These are phyloP conservation scores for Bubo bubo DNA, from an alignment of 2,113 vertebrate species.

Conservation along the genomic window DNA sequence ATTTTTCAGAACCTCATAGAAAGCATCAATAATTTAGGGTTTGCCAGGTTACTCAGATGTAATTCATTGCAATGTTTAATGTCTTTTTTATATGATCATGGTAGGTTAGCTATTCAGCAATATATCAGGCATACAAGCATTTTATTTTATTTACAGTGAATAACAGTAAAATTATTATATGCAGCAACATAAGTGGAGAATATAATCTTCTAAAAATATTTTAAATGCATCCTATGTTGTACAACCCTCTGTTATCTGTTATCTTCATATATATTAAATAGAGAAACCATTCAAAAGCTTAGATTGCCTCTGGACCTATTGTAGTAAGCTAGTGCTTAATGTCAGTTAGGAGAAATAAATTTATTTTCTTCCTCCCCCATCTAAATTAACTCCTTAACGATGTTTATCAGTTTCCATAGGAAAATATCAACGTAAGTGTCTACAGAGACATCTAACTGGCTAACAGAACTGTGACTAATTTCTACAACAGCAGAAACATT, in stretches of 20 bases:
- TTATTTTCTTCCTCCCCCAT: not conserved
- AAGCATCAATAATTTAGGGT: conserved; percentile 27
- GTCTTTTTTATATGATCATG: not conserved
- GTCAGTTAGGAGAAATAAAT: not conserved
- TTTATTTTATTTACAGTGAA: not conserved
- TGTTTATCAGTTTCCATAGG: not conserved
- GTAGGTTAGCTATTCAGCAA: not conserved
- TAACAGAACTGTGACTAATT: not conserved
- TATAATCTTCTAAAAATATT: not conserved
- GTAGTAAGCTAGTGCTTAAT: not conserved
- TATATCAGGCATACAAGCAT: not conserved
- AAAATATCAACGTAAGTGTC: not conserved
- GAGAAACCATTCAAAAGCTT: not conserved
- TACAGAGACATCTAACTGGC: not conserved
- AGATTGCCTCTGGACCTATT: not conserved
- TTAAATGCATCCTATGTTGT: not conserved
- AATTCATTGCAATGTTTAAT: not conserved
- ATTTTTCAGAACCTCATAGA: not conserved
- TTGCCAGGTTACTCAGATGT: not conserved
- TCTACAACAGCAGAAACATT: not conserved
- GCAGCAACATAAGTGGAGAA: not conserved
- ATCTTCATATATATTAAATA: not conserved
- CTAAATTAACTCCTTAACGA: not conserved
- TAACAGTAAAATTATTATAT: not conserved
- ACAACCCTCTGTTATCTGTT: not conserved